Evolutionary conservation across 2,888 invertebrate genomes (phyloP), one percentile per base, ranked within the genome.

Genomic region (Sarcophaga rosellei): DNA sequence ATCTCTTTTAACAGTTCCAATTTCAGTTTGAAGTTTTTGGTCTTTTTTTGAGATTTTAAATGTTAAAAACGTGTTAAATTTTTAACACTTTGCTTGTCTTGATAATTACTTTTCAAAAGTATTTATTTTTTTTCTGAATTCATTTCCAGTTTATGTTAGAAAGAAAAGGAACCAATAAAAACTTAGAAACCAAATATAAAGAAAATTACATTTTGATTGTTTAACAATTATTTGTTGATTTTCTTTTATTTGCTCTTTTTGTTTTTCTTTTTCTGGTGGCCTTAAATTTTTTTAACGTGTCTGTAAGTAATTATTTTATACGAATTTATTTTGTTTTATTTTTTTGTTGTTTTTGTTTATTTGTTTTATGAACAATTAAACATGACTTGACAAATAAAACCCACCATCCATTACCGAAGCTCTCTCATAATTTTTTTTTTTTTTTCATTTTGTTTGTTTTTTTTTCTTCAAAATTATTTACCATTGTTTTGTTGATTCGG

Each of bases 311-410:
- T 77, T 83, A 68, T 17, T 77, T 77, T 82, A 53, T 53, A 15
- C 17, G 12, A 15, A 15, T 53, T 17, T 53, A 15, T 53, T 17
- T 47, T 47, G 8, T 47, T 47, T 63, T 63, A 17, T 63, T 6
- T 12, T 53, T 4, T 53, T 53, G 4, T 53, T 53, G 15, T 53
- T 53, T 53, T 17, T 17, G 15, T 53, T 53, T 53, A 53, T 53
- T 53, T 53, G 53, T 53, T 53, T 47, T 53, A 53, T 44, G 76
- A 80, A 85, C 85, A 77, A 70, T 81, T 82, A 66, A 76, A 79
- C 85, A 82, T 86, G 85, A 86, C 85, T 79, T 82, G 82, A 80
- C 85, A 83, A 80, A 80, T 83, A 76, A 57, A 47, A 77, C 1
- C 57, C 63, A 23, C 23, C 53, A 53, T 53, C 53, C 53, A 53